Conservation (phyloP, 2,113 vertebrate genomes). For the Lipophrys pholis region DNA sequence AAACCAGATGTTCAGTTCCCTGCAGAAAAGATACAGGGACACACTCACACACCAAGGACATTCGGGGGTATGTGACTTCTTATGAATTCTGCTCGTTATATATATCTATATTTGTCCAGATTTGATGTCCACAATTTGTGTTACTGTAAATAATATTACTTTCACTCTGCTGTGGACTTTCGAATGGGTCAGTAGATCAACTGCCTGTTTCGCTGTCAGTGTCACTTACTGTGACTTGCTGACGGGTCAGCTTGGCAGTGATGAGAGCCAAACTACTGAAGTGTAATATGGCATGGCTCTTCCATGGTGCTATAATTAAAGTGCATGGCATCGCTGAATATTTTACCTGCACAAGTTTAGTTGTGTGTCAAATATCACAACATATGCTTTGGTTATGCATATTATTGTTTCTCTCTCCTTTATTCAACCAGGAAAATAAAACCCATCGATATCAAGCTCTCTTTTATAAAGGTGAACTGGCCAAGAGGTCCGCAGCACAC, state of each 20-base stretch:
- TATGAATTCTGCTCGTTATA: background rate
- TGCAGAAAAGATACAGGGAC: slow-evolving; percentile 43
- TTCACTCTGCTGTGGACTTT: slow-evolving; percentile 7
- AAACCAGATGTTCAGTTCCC: slow-evolving; percentile 65
- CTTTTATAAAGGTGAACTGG: too few species aligned
- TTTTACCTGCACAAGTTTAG: slow-evolving; percentile 37
- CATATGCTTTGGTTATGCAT: slow-evolving; percentile 34
- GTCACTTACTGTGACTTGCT: slow-evolving; percentile 50
- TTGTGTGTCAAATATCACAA: slow-evolving; percentile 21
- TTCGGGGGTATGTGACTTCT: slow-evolving; percentile 40
- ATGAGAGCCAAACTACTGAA: slow-evolving; percentile 54
- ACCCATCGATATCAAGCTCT: too few species aligned
- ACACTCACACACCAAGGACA: slow-evolving; percentile 12
- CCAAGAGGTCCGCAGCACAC: too few species aligned
- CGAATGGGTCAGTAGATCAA: slow-evolving; percentile 27
- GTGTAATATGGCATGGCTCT: slow-evolving; percentile 29
- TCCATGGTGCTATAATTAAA: slow-evolving; percentile 67
- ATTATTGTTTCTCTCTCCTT: background rate
- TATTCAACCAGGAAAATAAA: too few species aligned
- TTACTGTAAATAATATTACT: background rate
- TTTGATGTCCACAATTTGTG: background rate
- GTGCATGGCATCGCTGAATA: slow-evolving; percentile 47
- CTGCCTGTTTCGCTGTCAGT: slow-evolving; percentile 34
- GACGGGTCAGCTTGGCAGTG: slow-evolving; percentile 48
- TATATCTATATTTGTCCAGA: background rate